phyloP scores from a whole-genome alignment of 2,113 vertebrate genomes.

The Calyptommatus sinebrachiatus region DNA sequence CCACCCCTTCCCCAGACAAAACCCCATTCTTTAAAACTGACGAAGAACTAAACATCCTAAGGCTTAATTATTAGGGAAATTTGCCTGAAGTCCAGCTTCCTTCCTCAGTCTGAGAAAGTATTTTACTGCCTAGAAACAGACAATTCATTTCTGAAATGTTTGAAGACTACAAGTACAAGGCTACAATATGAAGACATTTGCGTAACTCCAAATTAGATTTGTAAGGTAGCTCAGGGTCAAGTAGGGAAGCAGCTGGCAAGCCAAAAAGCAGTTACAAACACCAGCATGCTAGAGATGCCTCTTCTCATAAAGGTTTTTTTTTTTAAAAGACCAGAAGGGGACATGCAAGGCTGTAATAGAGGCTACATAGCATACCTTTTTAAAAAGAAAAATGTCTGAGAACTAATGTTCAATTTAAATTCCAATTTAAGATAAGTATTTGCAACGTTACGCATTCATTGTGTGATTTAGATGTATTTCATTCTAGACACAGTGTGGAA shows the following conservation, averaged over 20 bases:
- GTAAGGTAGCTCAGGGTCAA: slow-evolving; percentile 2
- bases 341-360: neutral
- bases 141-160: neutral
- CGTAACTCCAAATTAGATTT: slow-evolving; percentile 20
- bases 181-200: neutral
- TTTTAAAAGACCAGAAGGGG: neutral
- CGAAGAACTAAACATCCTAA: too few species aligned
- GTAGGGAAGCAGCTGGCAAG: neutral
- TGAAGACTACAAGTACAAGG: neutral
- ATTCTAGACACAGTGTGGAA: too few species aligned
- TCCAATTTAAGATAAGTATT: too few species aligned
- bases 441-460: too few species aligned
- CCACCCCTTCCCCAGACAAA: neutral
- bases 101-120: neutral
- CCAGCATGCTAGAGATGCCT: neutral
- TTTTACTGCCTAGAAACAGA: slow-evolving; percentile 3
- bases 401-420: too few species aligned
- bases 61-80: neutral
- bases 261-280: neutral
- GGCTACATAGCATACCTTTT: neutral
- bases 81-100: neutral
- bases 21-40: neutral
- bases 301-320: neutral
- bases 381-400: too few species aligned
- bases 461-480: too few species aligned